Conservation (phyloP, 1,140 invertebrate genomes). For the Wiebesia pumilae region DNA sequence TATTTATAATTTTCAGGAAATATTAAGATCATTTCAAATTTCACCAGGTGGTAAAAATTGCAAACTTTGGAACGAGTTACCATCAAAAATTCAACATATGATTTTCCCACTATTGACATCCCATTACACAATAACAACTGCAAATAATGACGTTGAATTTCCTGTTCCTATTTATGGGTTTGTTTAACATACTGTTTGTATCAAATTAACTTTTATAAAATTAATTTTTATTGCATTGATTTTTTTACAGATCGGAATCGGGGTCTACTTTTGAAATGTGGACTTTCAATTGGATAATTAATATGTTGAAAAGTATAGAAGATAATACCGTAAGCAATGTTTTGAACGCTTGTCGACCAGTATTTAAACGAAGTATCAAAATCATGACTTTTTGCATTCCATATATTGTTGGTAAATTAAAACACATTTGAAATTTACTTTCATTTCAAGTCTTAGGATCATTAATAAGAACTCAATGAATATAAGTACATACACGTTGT, state of each 20-base stretch:
- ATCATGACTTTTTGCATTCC: slow-evolving; percentile 84
- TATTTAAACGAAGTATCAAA: slow-evolving; percentile 81
- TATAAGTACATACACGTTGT: neutral
- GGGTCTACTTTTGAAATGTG: slow-evolving; percentile 82
- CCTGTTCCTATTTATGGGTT: slow-evolving; percentile 72
- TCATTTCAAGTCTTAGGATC: too few species aligned
- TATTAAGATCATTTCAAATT: slow-evolving; percentile 82
- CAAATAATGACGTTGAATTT: slow-evolving; percentile 59
- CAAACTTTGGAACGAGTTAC: slow-evolving; percentile 81
- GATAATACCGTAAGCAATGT: slow-evolving; percentile 65
- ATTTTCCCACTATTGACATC: slow-evolving; percentile 83
- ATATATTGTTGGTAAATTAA: slow-evolving; percentile 77
- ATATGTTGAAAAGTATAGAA: slow-evolving; percentile 62
- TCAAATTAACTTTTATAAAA: slow-evolving; percentile 1
- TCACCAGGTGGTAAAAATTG: slow-evolving; percentile 78
- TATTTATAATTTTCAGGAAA: slow-evolving; percentile 75
- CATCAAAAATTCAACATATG: slow-evolving; percentile 81
- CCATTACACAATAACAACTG: slow-evolving; percentile 61
- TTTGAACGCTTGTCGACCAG: slow-evolving; percentile 80
- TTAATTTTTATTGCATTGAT: slow-evolving; percentile 39
- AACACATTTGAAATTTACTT: slow-evolving; percentile 2
- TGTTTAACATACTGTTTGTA: slow-evolving; percentile 34
- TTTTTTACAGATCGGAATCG: slow-evolving; percentile 77
- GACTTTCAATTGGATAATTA: slow-evolving; percentile 81
- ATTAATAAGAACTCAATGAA: too few species aligned